Conservation (phyloP, 2,113 vertebrate species). For the Misgurnus mizolepis region DNA sequence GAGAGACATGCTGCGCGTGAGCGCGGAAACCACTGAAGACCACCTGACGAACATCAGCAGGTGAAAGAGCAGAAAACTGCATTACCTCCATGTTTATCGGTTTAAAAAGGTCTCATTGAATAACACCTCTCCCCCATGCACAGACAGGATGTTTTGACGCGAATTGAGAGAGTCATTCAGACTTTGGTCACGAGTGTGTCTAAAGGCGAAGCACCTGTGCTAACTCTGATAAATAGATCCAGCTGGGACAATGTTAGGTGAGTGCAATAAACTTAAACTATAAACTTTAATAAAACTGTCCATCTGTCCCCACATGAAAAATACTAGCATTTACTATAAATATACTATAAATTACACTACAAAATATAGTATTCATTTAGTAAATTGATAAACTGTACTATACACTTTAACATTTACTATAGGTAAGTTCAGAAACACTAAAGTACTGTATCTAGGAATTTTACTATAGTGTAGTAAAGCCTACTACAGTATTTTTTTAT, state of each 20-base stretch:
- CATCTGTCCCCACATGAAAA: not conserved
- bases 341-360: too few relatives aligned
- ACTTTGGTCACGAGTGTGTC: slow-evolving; percentile 73
- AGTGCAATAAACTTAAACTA: not conserved
- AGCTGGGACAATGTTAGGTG: slow-evolving; percentile 82
- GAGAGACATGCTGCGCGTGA: slow-evolving; percentile 46
- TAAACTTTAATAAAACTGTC: not conserved
- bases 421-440: too few relatives aligned
- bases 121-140: not conserved
- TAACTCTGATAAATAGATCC: slow-evolving; percentile 72
- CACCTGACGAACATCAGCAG: slow-evolving; percentile 44
- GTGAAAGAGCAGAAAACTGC: slow-evolving; percentile 46
- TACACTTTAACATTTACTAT: too few relatives aligned
- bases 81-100: not conserved
- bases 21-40: not conserved
- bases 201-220: slow-evolving; percentile 74
- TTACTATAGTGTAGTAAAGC: too few relatives aligned
- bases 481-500: too few relatives aligned
- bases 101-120: not conserved
- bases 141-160: slow-evolving; percentile 81
- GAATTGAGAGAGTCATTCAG: slow-evolving; percentile 85
- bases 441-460: too few relatives aligned
- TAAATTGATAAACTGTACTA: too few relatives aligned
- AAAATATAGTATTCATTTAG: too few relatives aligned
- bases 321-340: too few relatives aligned